These are phyloP conservation scores for Austrolebias charrua DNA, from an alignment of 2,797 vertebrate genomes.

Conservation along the genomic window DNA sequence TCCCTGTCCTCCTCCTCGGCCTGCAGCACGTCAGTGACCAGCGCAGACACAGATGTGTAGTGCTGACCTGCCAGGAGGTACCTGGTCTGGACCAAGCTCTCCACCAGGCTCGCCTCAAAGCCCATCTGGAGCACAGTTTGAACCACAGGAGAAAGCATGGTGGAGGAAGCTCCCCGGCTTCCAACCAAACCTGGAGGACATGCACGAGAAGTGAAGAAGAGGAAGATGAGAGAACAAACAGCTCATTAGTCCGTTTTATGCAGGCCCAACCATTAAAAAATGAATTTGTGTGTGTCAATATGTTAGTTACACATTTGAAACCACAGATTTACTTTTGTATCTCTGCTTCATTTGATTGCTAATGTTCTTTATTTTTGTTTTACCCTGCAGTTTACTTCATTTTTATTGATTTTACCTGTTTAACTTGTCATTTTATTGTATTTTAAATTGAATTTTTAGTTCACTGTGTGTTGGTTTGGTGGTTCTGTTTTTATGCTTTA, in stretches of 20 bases:
- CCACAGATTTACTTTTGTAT: slow-evolving; percentile 1
- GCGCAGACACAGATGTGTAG: slow-evolving; percentile 78
- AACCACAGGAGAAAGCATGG: slow-evolving; percentile 71
- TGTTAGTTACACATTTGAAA: slow-evolving; percentile 28
- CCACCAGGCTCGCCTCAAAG: slow-evolving; percentile 75
- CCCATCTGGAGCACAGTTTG: slow-evolving; percentile 83
- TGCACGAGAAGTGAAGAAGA: neutral
- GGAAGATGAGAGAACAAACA: neutral
- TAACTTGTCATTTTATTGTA: too few relatives aligned
- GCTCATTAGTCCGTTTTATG: neutral
- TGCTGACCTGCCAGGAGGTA: slow-evolving; percentile 73
- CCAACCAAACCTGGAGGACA: slow-evolving; percentile 72
- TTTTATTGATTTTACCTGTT: too few relatives aligned
- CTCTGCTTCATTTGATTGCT: slow-evolving; percentile 16
- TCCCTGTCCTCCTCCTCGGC: slow-evolving; percentile 78
- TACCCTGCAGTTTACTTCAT: too few relatives aligned
- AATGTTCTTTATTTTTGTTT: slow-evolving; percentile 9
- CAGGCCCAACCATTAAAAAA: neutral
- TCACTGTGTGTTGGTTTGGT: too few relatives aligned
- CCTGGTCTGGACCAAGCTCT: slow-evolving; percentile 78
- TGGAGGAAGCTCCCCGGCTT: slow-evolving; percentile 51
- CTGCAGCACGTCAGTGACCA: slow-evolving; percentile 81
- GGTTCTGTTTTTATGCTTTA: too few relatives aligned
- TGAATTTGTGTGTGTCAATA: slow-evolving; percentile 5
- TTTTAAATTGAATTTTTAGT: too few relatives aligned